Base-by-base conservation (phyloP, 2,797 vertebrate genomes). In the Ctenopoma kingsleyae region DNA sequence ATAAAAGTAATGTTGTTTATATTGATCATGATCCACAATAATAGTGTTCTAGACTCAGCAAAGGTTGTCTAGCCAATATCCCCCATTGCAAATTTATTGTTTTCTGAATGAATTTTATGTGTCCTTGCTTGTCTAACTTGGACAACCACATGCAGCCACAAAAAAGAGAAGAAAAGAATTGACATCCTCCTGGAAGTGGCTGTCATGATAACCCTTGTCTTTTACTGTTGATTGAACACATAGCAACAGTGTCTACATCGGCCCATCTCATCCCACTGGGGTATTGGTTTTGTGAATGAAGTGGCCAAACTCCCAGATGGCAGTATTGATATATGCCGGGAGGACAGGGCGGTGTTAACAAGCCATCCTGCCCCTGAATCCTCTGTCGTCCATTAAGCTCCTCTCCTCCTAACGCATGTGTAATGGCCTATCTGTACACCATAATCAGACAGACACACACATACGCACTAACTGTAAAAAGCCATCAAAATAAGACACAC, bases 221-320 rank as follows among this genome's bases (percentile, higher is more conserved):
- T 63, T 65, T 73, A 60, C 65, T 4, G 35, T 32, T 87, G 74
- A 90, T 88, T 89, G 83, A 81, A 76, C 77, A 70, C 44, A 48
- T 67, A 70, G 30, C 76, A 62, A 7, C 73, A 50, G 58, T 7
- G 30, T 76, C 40, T 46, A 23, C 20, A n/a, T 32, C 16, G 50
- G 30, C 54, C 50, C 20, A 62, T 76, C 80, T 90, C 86, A 90
- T 92, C 81, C 85, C 87, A 92, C 85, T 10, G 67, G 72, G 74
- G 82, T 92, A 94, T 94, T 86, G 87, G 91, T 84, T 92, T 92
- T 89, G 86, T 92, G 86, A 92, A 91, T 91, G 84, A 92, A 93
- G 87, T 88, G 91, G 85, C 57, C 88, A 83, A 84, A 85, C 83
- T 91, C 88, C 78, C 91, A 86, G 91, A 83, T 87, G 81, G 58